Percentiles rank a stretch among this genome's conserved stretches.
These are phyloP conservation scores for Macrotus californicus DNA, from an alignment of 2,113 vertebrate genomes.

Conservation along the genomic window DNA sequence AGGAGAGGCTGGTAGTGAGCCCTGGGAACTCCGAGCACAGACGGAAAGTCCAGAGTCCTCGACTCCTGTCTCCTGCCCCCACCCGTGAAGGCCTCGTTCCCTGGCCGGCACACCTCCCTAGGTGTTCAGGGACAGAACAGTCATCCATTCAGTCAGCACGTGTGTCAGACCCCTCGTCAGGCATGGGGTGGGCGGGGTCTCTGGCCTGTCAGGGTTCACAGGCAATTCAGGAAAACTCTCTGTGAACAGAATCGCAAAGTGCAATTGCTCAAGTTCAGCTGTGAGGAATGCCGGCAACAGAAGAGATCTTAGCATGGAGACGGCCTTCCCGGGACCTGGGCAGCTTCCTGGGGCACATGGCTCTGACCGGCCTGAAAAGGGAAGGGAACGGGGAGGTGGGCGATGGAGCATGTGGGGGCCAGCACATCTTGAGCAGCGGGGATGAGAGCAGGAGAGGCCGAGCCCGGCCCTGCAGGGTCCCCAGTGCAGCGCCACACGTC, in stretches of 20 bases:
- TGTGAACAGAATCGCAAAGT: not conserved
- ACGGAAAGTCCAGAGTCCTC: not conserved
- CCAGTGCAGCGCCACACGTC: accelerated
- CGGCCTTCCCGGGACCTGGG: accelerated
- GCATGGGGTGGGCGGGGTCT: no score
- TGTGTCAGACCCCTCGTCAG: accelerated
- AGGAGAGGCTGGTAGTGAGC: not conserved
- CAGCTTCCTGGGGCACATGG: not conserved
- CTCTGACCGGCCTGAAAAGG: no score
- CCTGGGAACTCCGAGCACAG: not conserved
- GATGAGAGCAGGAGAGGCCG: not conserved
- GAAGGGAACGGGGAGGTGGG: not conserved
- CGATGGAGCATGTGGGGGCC: accelerated
- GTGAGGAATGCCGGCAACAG: not conserved
- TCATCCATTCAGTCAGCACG: not conserved
- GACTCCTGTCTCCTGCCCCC: not conserved
- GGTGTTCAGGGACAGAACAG: not conserved
- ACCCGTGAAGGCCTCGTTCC: not conserved
- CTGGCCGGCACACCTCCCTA: not conserved
- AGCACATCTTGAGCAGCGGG: not conserved
- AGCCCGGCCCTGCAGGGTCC: not conserved
- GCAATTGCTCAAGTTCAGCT: no score
- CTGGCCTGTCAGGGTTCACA: not conserved
- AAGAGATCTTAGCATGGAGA: not conserved
- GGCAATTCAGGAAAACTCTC: not conserved